Percentiles rank a stretch among this genome's conserved stretches.
Evolutionary conservation across 1,140 invertebrate genomes (phyloP).

Genomic region (Lordiphosa stackelbergi): DNA sequence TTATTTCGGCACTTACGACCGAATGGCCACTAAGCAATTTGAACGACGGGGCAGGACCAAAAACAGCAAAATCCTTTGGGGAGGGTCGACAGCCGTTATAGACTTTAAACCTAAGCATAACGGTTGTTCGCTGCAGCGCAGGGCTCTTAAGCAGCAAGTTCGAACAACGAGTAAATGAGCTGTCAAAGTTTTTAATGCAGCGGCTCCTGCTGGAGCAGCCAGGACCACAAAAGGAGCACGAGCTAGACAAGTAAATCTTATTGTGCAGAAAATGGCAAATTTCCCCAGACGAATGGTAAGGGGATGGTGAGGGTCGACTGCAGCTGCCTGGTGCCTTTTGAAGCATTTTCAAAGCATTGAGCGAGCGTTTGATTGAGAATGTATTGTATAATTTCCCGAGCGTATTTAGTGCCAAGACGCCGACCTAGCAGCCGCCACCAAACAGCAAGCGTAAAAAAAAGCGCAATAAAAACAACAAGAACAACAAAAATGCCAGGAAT

Average conservation of each 20-base stretch:
- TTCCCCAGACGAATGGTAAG: constrained; percentile 55
- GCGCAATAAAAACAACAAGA: constrained; percentile 21
- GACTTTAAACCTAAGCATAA: constrained; percentile 69
- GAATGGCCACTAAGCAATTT: constrained; percentile 71
- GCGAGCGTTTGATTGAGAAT: constrained; percentile 70
- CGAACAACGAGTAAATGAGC: constrained; percentile 75
- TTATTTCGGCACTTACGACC: constrained; percentile 73
- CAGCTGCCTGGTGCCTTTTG: constrained; percentile 38
- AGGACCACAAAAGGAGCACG: constrained; percentile 64
- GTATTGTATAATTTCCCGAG: constrained; percentile 73
- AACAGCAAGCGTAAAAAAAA: constrained; percentile 20
- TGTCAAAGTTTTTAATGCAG: constrained; percentile 75
- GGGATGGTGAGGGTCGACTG: constrained; percentile 14
- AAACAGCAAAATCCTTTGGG: constrained; percentile 47
- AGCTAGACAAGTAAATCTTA: constrained; percentile 75
- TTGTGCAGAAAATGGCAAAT: constrained; percentile 75
- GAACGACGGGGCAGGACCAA: constrained; percentile 38
- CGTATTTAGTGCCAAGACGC: constrained; percentile 68
- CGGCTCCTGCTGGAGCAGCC: constrained; percentile 30
- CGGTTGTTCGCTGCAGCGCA: constrained; percentile 17
- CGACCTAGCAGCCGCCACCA: constrained; percentile 22
- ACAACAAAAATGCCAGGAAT: constrained; percentile 6
- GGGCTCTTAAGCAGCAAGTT: constrained; percentile 33
- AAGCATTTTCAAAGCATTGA: constrained; percentile 69
- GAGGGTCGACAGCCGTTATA: constrained; percentile 53